Percentiles rank a stretch among this genome's conserved stretches.
phyloP scores from a whole-genome alignment of 2,797 vertebrate species.

The Carcharodon carcharias region DNA sequence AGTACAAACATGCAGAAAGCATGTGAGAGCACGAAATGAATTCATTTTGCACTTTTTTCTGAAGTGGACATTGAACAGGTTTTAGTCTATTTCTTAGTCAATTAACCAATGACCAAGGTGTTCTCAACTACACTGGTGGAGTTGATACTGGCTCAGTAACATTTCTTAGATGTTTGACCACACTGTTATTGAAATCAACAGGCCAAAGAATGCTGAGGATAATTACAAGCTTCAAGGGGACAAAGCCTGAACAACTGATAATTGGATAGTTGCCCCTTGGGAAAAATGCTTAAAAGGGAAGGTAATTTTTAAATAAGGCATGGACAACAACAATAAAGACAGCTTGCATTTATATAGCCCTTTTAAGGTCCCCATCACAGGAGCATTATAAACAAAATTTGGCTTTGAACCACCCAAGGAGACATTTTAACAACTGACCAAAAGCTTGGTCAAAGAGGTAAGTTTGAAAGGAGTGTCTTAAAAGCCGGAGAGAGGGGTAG shows the following conservation, averaged over 20 bases:
- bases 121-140: neutral
- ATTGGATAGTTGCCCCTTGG: too few relatives aligned
- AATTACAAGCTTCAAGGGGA: too few relatives aligned
- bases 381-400: too few relatives aligned
- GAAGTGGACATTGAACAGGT: neutral
- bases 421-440: neutral
- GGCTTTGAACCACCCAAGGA: neutral
- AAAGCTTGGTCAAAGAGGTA: neutral
- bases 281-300: too few relatives aligned
- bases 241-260: too few relatives aligned
- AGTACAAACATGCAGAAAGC: neutral
- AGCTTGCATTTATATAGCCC: too few relatives aligned
- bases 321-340: neutral
- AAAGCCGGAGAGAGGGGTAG: too few relatives aligned
- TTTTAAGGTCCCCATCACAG: too few relatives aligned
- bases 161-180: neutral
- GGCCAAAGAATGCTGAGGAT: too few relatives aligned
- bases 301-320: neutral
- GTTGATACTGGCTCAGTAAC: neutral
- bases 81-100: neutral
- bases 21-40: neutral
- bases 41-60: neutral
- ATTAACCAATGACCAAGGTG: neutral
- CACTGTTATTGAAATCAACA: too few relatives aligned
- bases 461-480: too few relatives aligned